Evolutionary conservation across 1,140 invertebrate species (phyloP).

Genomic region (Zaprionus gabonicus): DNA sequence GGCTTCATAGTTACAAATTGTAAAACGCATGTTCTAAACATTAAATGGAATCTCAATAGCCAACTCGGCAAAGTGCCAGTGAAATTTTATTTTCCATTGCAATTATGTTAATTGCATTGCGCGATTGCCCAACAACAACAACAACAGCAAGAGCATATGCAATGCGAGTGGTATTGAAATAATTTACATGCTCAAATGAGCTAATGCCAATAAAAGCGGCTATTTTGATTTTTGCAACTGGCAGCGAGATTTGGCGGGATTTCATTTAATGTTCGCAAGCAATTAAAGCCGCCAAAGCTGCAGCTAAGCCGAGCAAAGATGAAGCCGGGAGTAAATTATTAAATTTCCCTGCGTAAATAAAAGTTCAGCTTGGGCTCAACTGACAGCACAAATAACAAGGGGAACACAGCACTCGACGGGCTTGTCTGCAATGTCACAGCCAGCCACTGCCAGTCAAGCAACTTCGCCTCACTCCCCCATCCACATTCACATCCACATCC

Average conservation of each 20-base stretch:
- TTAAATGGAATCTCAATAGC: slow-evolving; percentile 50
- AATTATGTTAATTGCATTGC: slow-evolving; percentile 46
- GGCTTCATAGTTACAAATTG: slow-evolving; percentile 57
- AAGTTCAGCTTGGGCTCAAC: slow-evolving; percentile 54
- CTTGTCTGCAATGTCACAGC: slow-evolving; percentile 76
- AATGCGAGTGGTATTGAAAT: background rate
- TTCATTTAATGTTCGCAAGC: background rate
- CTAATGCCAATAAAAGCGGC: slow-evolving; percentile 14
- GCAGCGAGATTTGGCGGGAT: background rate
- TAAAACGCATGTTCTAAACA: slow-evolving; percentile 44
- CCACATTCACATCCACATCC: background rate
- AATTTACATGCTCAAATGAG: slow-evolving; percentile 17
- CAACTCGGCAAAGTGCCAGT: slow-evolving; percentile 29
- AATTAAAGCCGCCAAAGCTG: slow-evolving; percentile 5
- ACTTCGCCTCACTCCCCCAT: background rate
- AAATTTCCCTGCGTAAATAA: slow-evolving; percentile 78
- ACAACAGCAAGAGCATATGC: background rate
- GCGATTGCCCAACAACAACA: background rate
- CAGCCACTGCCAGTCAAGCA: slow-evolving; percentile 29
- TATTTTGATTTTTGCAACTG: slow-evolving; percentile 5
- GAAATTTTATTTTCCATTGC: slow-evolving; percentile 51
- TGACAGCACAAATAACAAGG: slow-evolving; percentile 56
- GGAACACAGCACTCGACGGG: slow-evolving; percentile 51
- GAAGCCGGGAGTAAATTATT: slow-evolving; percentile 66
- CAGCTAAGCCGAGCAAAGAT: slow-evolving; percentile 5